Evolutionary conservation across 2,113 vertebrate species (phyloP), one percentile per base, ranked within the genome.

Genomic region (Copsychus sechellarum): DNA sequence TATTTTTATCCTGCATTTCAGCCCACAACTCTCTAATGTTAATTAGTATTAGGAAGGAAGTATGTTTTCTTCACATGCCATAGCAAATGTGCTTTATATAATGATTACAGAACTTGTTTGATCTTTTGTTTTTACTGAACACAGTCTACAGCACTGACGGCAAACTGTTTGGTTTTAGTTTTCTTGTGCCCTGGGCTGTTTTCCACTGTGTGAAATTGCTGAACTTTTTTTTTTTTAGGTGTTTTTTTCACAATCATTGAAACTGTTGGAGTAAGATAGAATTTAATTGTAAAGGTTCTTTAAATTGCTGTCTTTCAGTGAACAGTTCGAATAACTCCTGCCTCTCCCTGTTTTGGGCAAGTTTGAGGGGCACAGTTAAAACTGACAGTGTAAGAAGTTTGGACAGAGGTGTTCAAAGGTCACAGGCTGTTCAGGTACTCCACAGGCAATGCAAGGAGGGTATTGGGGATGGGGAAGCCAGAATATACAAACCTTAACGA

Each of bases 21-120:
- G 60, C 77, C 76, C 58, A 71, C 79, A 74, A 87, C 95, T 94
- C 82, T 87, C 74, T 61, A 90, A 95, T 79, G 91, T 94, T 92
- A 84, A 96, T 96, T 96, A 97, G 95, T 97, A 96, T 97, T 97
- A 97, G 96, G 96, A 97, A 97, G 95, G 97, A 97, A 97, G 97
- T 95, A 96, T 95, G 92, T 96, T 92, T 92, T 90, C 88, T 70
- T 90, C 67, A 88, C 96, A 89, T 92, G 81, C 96, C 96, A 95
- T 93, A 90, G 73, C 90, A 96, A 97, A 96, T 78, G 82, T 97
- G 97, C 85, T 80, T 96, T 92, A 95, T 95, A 97, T 97, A 97
- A 96, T 89, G 40, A 54, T 79, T 88, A 93, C 93, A 89, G 53
- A 90, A 94, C 92, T 96, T 94, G 77, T 96, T 95, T 95, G 92